Evolutionary conservation across 1,140 invertebrate genomes (phyloP), one percentile per base, ranked within the genome.

Genomic region (Zaprionus gabonicus): DNA sequence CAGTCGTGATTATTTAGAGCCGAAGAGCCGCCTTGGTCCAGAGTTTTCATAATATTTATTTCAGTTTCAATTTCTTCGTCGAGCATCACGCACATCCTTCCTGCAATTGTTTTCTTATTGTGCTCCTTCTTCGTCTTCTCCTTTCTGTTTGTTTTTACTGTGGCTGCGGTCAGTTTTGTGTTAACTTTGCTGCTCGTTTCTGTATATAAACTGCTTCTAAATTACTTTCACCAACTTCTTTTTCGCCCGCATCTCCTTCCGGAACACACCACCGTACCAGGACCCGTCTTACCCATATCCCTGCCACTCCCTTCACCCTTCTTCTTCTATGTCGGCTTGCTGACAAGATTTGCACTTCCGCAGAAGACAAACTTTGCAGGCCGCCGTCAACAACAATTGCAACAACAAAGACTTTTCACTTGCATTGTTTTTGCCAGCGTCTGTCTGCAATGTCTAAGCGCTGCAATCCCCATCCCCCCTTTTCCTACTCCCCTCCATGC

Each of bases 131-230:
- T 77, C 27, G 6, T 28, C 46, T 49, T 25, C 10, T 74, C 46
- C 49, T 69, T 74, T 41, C 62, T 74, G 60, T 66, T 70, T 59
- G 69, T 73, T 36, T 66, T 78, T 64, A 62, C 77, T 73, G 66
- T 56, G 73, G 56, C 65, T 70, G 70, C 53, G 78, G 78, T 80
- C 78, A 74, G 77, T 76, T 76, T 76, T 76, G 67, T 75, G 73
- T 78, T 72, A 80, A 77, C 70, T 80, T 78, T 78, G 44, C 64
- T 51, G 31, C 44, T 66, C 57, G 60, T 51, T 64, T 59, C 69
- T 51, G 67, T 78, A 64, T 81, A 81, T 81, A 78, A 81, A 81
- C 76, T 75, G 76, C 76, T 81, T 81, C 76, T 78, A 81, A 81
- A 81, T 81, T 81, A 75, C 78, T 81, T 81, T 81, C 76, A 74